Base-by-base conservation (phyloP, 2,888 invertebrate genomes). In the Dinocampus coccinellae region DNA sequence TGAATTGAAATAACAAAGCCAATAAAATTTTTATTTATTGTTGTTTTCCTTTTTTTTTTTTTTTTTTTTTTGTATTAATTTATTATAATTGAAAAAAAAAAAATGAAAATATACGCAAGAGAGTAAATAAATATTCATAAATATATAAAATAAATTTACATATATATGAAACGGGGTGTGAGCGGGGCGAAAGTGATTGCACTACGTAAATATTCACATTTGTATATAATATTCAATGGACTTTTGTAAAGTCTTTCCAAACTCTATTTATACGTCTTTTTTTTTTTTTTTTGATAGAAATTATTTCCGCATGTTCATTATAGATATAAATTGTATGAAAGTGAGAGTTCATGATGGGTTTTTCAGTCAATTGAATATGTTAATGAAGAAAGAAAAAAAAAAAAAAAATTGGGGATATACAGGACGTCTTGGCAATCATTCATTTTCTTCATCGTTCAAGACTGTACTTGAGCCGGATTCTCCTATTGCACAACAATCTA, bases 291-390 rank as follows among this genome's bases (percentile, higher is more conserved):
- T 7, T 7, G 16, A 29, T 7, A 47, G 16, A 47, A 47, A 16
- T 20, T 7, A 47, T 47, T 62, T 55, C 53, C 55, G 26, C 57
- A 58, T 60, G 61, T 53, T 63, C 55, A n/a, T 20, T 24, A 53
- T 34, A 39, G 20, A 53, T 34, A 52, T 53, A 55, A 20, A 16
- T 53, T 20, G 60, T 71, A 75, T 26, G 74, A 78, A 77, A 80
- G 77, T 75, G 75, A 78, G 78, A 79, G 78, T 76, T 47, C 58
- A 55, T 63, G 47, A 7, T 69, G 69, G 71, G 74, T 80, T 80
- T 79, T 78, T 78, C 76, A 78, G 75, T 76, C 75, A 76, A 78
- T 77, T 77, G 73, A 80, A 16, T 20, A 16, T 47, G 79, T 81
- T 79, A 55, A 36, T 58, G 3, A 7, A 65, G 70, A 66, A 63